These are phyloP conservation scores for Parnassius apollo DNA, from an alignment of 2,888 invertebrate genomes.

Conservation along the genomic window DNA sequence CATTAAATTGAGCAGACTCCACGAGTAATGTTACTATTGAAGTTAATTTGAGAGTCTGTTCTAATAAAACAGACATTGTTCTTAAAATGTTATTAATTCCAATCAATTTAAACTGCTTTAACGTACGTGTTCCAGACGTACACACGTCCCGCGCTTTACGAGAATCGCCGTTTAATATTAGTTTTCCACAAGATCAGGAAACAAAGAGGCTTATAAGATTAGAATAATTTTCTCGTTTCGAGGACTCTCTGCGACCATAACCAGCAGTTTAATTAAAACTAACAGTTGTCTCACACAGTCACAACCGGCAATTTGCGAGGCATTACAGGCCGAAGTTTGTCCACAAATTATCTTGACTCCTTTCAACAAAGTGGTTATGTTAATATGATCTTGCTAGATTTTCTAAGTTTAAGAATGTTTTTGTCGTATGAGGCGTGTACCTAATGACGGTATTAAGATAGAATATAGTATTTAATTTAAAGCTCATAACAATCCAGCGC, in stretches of 20 bases:
- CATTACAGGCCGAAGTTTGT: constrained; percentile 78
- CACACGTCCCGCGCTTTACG: constrained; percentile 36
- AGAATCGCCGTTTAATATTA: constrained; percentile 59
- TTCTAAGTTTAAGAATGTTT: constrained; percentile 62
- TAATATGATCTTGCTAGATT: constrained; percentile 74
- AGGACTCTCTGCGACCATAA: constrained; percentile 72
- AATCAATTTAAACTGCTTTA: constrained; percentile 33
- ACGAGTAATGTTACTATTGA: constrained; percentile 49
- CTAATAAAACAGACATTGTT: constrained; percentile 29
- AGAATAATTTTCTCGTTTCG: constrained; percentile 79
- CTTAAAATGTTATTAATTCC: constrained; percentile 12
- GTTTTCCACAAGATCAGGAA: constrained; percentile 65
- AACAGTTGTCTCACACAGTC: constrained; percentile 81
- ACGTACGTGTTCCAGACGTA: constrained; percentile 27
- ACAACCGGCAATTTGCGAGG: constrained; percentile 81
- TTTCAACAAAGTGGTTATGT: constrained; percentile 79
- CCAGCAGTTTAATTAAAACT: constrained; percentile 80
- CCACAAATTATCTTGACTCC: constrained; percentile 80
- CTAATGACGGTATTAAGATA: constrained; percentile 65
- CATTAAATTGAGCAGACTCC: constrained; percentile 66
- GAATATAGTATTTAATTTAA: constrained; percentile 54
- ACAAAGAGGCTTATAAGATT: constrained; percentile 77
- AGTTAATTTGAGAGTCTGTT: constrained; percentile 42
- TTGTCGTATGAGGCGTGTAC: constrained; percentile 63
- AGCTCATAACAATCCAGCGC: constrained; percentile 23